A percentile compares a stretch with the other conserved stretches of the same genome.
Evolutionary conservation across 2,797 vertebrate genomes (phyloP).

Genomic region (Galaxias olidus): DNA sequence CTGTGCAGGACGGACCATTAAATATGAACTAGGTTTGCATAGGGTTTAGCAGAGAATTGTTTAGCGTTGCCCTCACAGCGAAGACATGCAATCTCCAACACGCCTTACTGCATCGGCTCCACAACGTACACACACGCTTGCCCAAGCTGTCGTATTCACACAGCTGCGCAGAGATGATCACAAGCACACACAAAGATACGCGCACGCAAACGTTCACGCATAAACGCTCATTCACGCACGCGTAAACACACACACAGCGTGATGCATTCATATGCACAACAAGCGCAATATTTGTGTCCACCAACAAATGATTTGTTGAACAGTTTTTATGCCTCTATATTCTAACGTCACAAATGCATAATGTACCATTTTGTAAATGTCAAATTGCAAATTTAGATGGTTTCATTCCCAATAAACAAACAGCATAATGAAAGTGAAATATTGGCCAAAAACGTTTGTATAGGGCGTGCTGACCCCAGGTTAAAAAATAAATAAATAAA

Average conservation of each 20-base stretch:
- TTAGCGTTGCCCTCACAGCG: slow-evolving; percentile 4
- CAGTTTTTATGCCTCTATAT: too few relatives aligned
- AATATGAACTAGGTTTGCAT: slow-evolving; percentile 47
- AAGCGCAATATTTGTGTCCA: too few relatives aligned
- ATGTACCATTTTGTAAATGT: neutral
- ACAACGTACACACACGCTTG: slow-evolving; percentile 15
- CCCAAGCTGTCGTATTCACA: neutral
- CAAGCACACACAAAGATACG: slow-evolving; percentile 7
- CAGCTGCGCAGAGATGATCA: neutral
- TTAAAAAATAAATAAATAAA: neutral
- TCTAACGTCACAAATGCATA: neutral
- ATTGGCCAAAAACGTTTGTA: neutral
- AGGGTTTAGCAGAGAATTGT: slow-evolving; percentile 27
- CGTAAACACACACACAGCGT: neutral
- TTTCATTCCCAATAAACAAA: neutral
- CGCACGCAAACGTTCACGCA: neutral
- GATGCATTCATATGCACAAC: too few relatives aligned
- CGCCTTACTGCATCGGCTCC: slow-evolving; percentile 47
- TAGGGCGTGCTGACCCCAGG: neutral
- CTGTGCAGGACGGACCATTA: slow-evolving; percentile 38
- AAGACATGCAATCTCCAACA: slow-evolving; percentile 46
- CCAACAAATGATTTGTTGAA: too few relatives aligned
- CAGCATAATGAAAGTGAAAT: neutral
- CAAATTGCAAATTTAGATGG: neutral
- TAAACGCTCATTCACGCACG: slow-evolving; percentile 9